phyloP scores from a whole-genome alignment of 2,888 invertebrate genomes.

The Dichetophora obliterata region DNA sequence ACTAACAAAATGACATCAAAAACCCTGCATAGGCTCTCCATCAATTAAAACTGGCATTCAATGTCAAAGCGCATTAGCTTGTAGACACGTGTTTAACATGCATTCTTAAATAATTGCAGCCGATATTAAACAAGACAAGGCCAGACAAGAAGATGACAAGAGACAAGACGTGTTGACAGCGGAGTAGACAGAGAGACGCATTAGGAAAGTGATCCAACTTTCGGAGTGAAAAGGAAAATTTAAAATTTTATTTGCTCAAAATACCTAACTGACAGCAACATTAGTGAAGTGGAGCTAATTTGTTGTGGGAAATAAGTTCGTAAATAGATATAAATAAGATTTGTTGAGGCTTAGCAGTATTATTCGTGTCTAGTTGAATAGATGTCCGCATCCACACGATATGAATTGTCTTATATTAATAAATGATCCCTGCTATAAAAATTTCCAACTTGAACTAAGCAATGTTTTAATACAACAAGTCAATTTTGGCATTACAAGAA shows the following conservation, averaged over 20 bases:
- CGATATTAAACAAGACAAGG: not conserved
- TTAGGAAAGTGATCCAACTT: constrained; percentile 23
- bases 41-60: constrained; percentile 29
- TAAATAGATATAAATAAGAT: too few relatives aligned
- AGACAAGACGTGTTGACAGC: constrained; percentile 26
- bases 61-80: constrained; percentile 32
- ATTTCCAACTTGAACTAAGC: not conserved
- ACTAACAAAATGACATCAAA: not conserved
- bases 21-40: not conserved
- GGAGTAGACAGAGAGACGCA: not conserved
- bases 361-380: not conserved
- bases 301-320: not conserved
- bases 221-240: not conserved
- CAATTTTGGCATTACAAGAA: too few relatives aligned
- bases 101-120: constrained; percentile 16
- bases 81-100: constrained; percentile 29
- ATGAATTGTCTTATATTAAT: not conserved
- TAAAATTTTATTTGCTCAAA: not conserved
- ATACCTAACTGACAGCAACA: constrained; percentile 8
- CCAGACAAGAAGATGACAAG: constrained; percentile 19
- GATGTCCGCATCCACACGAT: not conserved
- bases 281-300: constrained; percentile 29
- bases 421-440: not conserved
- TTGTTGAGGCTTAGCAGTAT: not conserved
- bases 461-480: not conserved